Evolutionary conservation across 2,888 invertebrate species (phyloP), one percentile per base, ranked within the genome.

Genomic region (Lamellibrachia columna): DNA sequence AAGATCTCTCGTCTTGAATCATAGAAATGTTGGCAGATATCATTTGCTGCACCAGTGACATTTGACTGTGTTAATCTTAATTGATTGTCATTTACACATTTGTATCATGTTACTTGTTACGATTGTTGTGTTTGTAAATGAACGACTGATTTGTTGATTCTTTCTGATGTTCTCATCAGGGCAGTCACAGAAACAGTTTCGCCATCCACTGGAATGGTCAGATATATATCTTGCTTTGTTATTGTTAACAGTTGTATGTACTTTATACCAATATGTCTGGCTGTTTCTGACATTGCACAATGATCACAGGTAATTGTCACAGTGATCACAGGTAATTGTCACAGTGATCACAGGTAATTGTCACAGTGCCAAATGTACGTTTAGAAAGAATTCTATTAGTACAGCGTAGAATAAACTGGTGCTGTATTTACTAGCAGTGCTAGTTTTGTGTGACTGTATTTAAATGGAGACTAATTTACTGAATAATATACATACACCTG

Each of bases 61-160:
- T 22, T 22, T n/a, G 75, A 75, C 60, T 60, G 60, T 75, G 75
- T 75, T 75, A 75, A 75, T 75, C 75, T 75, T 75, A 75, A 75
- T 75, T 15, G 7, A 75, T 75, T 22, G 75, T 75, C 75, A 22
- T 75, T 75, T 75, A 75, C 22, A 22, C 15, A 75, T 75, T 75
- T 75, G 75, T 75, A 75, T 75, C 75, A n/a, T 40, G 40, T 40
- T 40, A 40, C 40, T 75, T 75, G 55, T 55, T 55, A 55, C 55
- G n/a, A 75, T 75, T 75, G 75, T 75, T 75, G 22, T 75, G 75
- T 75, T 75, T 75, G 75, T 75, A 75, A 75, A 75, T 75, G 75
- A 75, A 75, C 75, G 22, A 75, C 15, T 75, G 15, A 75, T 6
- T 75, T 75, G 75, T 75, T 75, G 75, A 75, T n/a, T 22, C 22